Evolutionary conservation across 2,797 vertebrate genomes (phyloP), one percentile per base, ranked within the genome.

Genomic region (Neopelma chrysocephalum): DNA sequence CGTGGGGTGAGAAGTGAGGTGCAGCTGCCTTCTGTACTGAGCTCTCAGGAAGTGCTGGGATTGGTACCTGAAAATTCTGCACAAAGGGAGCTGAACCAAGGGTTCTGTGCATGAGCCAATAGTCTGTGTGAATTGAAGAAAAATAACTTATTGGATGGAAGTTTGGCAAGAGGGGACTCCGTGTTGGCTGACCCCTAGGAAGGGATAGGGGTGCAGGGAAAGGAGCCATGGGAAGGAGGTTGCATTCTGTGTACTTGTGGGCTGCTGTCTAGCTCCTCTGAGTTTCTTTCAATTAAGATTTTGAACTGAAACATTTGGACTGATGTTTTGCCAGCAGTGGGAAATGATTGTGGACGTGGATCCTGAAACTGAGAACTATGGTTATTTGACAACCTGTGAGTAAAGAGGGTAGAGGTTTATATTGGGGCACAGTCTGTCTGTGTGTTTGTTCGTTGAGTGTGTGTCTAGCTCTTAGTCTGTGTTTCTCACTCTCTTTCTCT

Each of bases 301-400:
- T 84, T 94, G 88, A 85, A 64, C 60, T 53, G 53, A 81, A 87
- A 43, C 19, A 5, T 66, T 90, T 32, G 92, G 94, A 95, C 82
- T 96, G 96, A 96, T 95, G 89, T 92, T 93, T 89, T 97, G 96
- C 95, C 97, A 97, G 84, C 88, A 62, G 53, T 75, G 78, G 85
- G 88, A 96, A 96, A 85, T 78, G 71, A 71, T 89, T 92, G 93
- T 86, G 71, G 85, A 85, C 20, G 38, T 92, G 91, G 82, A 92
- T 95, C 64, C 90, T 91, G 88, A 90, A 86, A 68, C 73, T 89
- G 87, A 70, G 77, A 93, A 21, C 93, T 91, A 50, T 31, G 81
- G 70, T 92, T 95, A 64, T 96, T 96, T 97, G 95, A 95, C 16
- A 85, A 79, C 88, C 87, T 93, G 84, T 77, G 93, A 93, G 89